Percentiles rank a stretch among this genome's conserved stretches.
Conservation (phyloP, 2,888 invertebrate genomes). For the Cheilosia scutellata region DNA sequence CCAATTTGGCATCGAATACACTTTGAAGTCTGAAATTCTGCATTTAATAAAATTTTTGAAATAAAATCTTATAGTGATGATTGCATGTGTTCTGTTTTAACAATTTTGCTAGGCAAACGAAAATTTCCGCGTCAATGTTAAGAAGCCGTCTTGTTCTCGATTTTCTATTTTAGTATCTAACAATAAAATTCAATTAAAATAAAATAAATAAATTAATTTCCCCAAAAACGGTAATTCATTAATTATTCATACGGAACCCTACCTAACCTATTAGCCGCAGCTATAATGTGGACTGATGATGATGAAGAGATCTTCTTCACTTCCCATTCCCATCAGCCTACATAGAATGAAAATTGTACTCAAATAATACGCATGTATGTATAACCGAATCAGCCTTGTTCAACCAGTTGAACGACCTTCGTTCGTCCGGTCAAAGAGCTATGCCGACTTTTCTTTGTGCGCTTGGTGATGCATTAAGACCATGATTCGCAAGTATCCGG, state of each 20-base stretch:
- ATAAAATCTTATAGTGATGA: slow-evolving; percentile 5
- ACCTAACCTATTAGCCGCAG: not conserved
- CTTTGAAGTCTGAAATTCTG: not conserved
- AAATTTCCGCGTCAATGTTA: slow-evolving; percentile 63
- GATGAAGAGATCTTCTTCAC: slow-evolving; percentile 7
- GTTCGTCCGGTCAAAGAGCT: slow-evolving; percentile 52
- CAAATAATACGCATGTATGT: not conserved
- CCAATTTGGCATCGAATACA: not conserved
- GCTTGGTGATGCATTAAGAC: slow-evolving; percentile 12
- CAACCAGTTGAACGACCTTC: slow-evolving; percentile 71
- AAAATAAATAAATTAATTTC: slow-evolving; percentile 17
- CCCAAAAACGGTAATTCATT: slow-evolving; percentile 56
- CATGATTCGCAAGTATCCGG: slow-evolving; percentile 22
- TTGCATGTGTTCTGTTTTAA: slow-evolving; percentile 5
- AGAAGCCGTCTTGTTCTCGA: slow-evolving; percentile 25
- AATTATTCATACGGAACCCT: slow-evolving; percentile 42
- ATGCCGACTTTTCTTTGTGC: slow-evolving; percentile 3
- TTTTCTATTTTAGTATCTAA: not conserved
- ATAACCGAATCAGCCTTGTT: slow-evolving; percentile 50
- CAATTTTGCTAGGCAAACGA: slow-evolving; percentile 17
- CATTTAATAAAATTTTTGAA: slow-evolving; percentile 10
- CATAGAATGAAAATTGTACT: slow-evolving; percentile 6
- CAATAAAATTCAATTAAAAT: not conserved
- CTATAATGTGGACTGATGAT: not conserved
- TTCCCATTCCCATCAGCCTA: slow-evolving; percentile 22